A percentile compares a stretch with the other conserved stretches of the same genome.
These are phyloP conservation scores for Sebastes minor DNA, from an alignment of 2,797 vertebrate species.

Conservation along the genomic window DNA sequence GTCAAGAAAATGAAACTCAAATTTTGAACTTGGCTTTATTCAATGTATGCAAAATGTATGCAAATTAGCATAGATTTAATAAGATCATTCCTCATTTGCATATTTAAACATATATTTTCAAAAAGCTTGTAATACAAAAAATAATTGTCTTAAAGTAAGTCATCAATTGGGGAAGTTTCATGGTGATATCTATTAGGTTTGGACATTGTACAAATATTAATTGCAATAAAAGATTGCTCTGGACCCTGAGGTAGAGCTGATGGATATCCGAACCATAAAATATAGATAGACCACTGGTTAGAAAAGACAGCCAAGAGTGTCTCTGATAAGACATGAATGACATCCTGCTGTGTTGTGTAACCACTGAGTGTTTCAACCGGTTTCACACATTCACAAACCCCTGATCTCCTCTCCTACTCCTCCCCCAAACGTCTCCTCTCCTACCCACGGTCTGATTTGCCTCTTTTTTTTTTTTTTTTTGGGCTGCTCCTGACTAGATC, in stretches of 20 bases:
- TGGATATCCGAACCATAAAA: neutral
- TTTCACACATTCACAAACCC: conserved; percentile 33
- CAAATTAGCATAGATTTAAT: neutral
- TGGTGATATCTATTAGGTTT: no score
- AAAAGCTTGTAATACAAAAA: neutral
- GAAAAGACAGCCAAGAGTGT: neutral
- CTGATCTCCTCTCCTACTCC: conserved; percentile 23
- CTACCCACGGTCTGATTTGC: conserved; percentile 24
- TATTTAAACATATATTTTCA: neutral
- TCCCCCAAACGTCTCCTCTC: conserved; percentile 10
- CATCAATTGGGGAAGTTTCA: neutral
- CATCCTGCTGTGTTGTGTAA: conserved; percentile 29
- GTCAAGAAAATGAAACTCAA: neutral
- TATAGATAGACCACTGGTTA: neutral
- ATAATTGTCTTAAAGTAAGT: no score
- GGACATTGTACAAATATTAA: neutral
- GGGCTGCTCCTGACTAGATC: conserved; percentile 53
- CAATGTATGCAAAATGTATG: neutral
- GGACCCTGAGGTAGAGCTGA: neutral
- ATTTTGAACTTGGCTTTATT: neutral
- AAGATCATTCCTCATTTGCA: neutral
- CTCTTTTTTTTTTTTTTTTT: conserved; percentile 42
- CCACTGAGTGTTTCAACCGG: neutral
- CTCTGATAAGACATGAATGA: neutral
- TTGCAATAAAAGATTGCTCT: neutral